These are phyloP conservation scores for Acrocephalus kingi DNA, from an alignment of 2,113 vertebrate genomes.

Conservation along the genomic window DNA sequence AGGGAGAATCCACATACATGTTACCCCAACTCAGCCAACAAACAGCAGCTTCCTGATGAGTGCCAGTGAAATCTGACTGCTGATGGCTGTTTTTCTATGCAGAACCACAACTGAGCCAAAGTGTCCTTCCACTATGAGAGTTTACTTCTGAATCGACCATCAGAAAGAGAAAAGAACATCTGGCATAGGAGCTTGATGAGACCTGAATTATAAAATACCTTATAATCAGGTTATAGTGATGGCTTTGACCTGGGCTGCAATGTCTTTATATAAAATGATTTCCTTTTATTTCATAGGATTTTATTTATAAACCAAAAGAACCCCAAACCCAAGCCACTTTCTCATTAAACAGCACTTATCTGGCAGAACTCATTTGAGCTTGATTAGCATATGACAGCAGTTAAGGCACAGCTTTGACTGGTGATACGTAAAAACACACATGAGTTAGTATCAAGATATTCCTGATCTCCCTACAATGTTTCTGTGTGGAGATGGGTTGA, in stretches of 20 bases:
- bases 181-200: background rate
- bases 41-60: fast-evolving
- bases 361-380: background rate
- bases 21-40: background rate
- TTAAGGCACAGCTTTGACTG: background rate
- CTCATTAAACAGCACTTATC: background rate
- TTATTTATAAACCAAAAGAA: background rate
- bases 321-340: background rate
- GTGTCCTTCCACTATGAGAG: background rate
- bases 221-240: background rate
- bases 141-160: background rate
- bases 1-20: fast-evolving
- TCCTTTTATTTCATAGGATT: background rate
- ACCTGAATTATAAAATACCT: background rate
- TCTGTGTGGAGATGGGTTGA: background rate
- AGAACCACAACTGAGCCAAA: background rate
- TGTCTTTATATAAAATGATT: background rate
- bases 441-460: background rate
- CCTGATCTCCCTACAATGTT: background rate
- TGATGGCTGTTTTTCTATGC: background rate
- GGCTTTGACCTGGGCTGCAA: background rate
- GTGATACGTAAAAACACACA: background rate
- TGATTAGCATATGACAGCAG: background rate
- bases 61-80: background rate
- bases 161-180: background rate